Conservation (phyloP, 2,113 vertebrate genomes). For the Pongo abelii region DNA sequence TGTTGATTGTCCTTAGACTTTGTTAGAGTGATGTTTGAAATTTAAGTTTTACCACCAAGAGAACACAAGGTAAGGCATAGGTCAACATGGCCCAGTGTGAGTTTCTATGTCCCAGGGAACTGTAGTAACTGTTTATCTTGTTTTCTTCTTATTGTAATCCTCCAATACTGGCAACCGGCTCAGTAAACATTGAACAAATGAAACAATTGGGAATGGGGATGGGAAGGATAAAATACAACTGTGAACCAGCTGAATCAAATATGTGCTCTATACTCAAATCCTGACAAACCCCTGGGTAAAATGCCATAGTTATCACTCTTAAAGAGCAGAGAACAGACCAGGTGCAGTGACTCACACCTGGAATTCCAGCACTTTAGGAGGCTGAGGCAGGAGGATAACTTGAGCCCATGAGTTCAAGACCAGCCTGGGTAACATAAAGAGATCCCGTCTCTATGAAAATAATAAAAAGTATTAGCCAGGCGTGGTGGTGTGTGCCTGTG, state of each 20-base stretch:
- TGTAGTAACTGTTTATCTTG: background rate
- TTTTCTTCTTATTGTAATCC: background rate
- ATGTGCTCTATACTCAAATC: background rate
- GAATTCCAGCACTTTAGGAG: no score
- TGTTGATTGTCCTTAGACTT: background rate
- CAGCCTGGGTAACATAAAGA: no score
- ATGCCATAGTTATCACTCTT: background rate
- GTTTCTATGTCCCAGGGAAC: background rate
- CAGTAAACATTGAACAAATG: background rate
- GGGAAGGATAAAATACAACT: background rate
- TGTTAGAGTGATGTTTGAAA: background rate
- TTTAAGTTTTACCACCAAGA: background rate
- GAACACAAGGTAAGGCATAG: background rate
- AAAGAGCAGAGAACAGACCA: background rate
- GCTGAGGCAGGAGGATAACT: no score
- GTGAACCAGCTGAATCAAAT: background rate
- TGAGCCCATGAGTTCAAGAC: no score
- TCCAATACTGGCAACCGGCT: background rate
- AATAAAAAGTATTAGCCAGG: no score
- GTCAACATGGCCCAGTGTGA: background rate
- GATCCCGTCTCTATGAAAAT: no score
- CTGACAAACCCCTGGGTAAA: background rate
- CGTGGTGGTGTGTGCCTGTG: no score
- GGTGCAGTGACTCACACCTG: no score
- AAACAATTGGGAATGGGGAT: background rate